A percentile compares a stretch with the other conserved stretches of the same genome.
These are phyloP conservation scores for Craterocephalus amniculus DNA, from an alignment of 2,797 vertebrate species.

Conservation along the genomic window DNA sequence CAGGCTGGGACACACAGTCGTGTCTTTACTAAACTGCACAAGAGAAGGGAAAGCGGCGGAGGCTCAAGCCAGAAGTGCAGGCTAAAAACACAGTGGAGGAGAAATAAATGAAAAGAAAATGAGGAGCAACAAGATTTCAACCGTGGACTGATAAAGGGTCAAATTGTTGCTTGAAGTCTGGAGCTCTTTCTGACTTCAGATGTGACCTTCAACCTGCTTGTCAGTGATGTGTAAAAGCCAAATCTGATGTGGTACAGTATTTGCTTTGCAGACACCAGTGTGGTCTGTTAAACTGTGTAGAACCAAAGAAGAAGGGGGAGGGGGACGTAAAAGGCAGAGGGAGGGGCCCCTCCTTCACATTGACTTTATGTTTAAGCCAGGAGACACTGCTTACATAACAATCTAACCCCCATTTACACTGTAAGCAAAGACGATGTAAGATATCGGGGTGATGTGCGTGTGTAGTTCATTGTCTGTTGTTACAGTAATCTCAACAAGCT, in stretches of 20 bases:
- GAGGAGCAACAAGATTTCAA: not conserved
- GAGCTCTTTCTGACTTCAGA: not conserved
- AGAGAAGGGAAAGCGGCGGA: conserved; percentile 20
- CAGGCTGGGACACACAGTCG: conserved; percentile 68
- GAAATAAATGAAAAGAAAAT: not conserved
- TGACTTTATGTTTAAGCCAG: conserved; percentile 42
- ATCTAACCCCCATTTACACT: conserved; percentile 50
- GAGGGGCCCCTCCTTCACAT: conserved; percentile 30
- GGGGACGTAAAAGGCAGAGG: conserved; percentile 27
- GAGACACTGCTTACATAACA: conserved; percentile 65
- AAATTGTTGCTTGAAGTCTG: not conserved
- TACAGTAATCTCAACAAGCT: not conserved
- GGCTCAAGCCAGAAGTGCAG: not conserved
- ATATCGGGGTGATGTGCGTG: not conserved
- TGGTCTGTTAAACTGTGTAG: conserved; percentile 46
- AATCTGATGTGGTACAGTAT: conserved; percentile 30
- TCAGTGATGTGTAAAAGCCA: conserved; percentile 11
- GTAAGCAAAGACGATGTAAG: not conserved
- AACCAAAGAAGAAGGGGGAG: conserved; percentile 44
- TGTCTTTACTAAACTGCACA: conserved; percentile 50
- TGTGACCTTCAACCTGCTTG: conserved; percentile 8
- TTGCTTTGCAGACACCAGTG: conserved; percentile 26
- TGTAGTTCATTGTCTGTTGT: not conserved
- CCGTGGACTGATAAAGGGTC: not conserved
- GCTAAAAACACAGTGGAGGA: conserved; percentile 3